Base-by-base conservation (phyloP, 2,888 invertebrate genomes). In the Tholera decimalis region DNA sequence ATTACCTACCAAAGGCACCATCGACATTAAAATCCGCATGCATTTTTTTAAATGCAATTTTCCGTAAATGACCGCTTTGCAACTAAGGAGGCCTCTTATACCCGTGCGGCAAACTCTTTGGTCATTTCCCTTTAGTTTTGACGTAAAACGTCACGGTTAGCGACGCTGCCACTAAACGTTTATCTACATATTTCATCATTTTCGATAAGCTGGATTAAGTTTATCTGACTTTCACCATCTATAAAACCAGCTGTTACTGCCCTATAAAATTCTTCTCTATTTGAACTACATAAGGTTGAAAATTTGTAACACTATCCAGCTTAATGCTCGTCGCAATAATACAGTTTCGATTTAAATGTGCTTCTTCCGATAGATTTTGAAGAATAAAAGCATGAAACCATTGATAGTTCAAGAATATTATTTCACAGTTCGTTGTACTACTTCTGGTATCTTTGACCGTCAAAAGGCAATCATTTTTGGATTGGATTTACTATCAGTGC, bases 111-210 rank as follows among this genome's bases (percentile, higher is more conserved):
- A 49, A 69, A 56, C 64, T 63, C 64, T 80, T 78, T 83, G 79
- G 58, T 59, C 54, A 37, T 69, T 79, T 60, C 70, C 73, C 74
- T 61, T 78, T 66, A 61, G 55, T 80, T 73, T 74, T 83, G 77
- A 77, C 75, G 80, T 79, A 82, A 81, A 39, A 71, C 84, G 81
- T 88, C 85, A 88, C 86, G 83, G 80, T 87, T 82, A 84, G 35
- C 41, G 22, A 55, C 58, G 73, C 71, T 75, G 55, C 59, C 13
- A 49, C 46, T 41, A 51, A 57, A 46, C 28, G 62, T 77, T 69
- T 77, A 80, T 73, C 57, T 43, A n/a, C n/a, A n/a, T n/a, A 28
- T 74, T 74, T 69, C 61, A 28, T 60, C 35, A 51, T 77, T 69
- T 60, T 49, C 70, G 70, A 75, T 78, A 77, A 73, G 63, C 77